A percentile compares a stretch with the other conserved stretches of the same genome.
Evolutionary conservation across 1,140 invertebrate genomes (phyloP).

Genomic region (Drosophila truncata): DNA sequence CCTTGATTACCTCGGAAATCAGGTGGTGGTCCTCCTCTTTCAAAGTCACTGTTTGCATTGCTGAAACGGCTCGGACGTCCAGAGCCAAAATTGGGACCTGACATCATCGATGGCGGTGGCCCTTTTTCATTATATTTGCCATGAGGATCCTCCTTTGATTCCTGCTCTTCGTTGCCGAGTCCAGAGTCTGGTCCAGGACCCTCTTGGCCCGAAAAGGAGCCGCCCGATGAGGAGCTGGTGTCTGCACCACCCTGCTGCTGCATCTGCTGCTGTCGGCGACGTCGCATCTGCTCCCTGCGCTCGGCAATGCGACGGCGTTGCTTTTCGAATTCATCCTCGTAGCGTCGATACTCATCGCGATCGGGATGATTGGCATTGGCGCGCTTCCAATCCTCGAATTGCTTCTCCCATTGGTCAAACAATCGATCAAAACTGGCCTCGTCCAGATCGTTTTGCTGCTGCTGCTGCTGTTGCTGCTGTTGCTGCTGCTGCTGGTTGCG

Average conservation of each 20-base stretch:
- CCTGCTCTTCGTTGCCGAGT: neutral
- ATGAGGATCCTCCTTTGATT: neutral
- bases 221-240: neutral
- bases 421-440: constrained; percentile 93
- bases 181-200: neutral
- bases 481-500: constrained; percentile 8
- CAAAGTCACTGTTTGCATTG: neutral
- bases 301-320: constrained; percentile 92
- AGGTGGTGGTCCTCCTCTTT: neutral
- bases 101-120: neutral
- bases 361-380: constrained; percentile 94
- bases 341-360: constrained; percentile 92
- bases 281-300: constrained; percentile 91
- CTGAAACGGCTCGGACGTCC: neutral
- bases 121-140: neutral
- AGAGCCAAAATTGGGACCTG: neutral
- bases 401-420: constrained; percentile 93
- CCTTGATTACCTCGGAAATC: constrained; percentile 1
- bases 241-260: constrained; percentile 3
- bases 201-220: neutral
- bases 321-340: constrained; percentile 93
- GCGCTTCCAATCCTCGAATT: constrained; percentile 93
- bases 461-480: constrained; percentile 14
- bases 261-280: constrained; percentile 85
- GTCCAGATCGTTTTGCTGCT: constrained; percentile 85